Conservation (phyloP, 2,113 vertebrate genomes). For the Barbus barbus region DNA sequence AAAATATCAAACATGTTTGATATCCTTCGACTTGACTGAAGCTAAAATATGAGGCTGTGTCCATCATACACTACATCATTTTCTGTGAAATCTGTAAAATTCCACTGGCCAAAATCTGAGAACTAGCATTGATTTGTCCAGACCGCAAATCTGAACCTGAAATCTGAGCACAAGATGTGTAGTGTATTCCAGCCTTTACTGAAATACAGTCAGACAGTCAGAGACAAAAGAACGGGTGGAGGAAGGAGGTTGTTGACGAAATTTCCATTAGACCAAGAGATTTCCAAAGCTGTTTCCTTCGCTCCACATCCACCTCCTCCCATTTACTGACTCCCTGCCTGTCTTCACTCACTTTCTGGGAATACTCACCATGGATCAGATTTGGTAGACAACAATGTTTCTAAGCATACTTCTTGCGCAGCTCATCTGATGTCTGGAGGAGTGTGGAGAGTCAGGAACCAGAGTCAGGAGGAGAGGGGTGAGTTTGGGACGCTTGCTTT, state of each 20-base stretch:
- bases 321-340: not conserved
- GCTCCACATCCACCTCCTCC: conserved; percentile 24
- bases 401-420: conserved; percentile 10
- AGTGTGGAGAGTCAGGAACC: conserved; percentile 1
- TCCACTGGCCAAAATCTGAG: no score
- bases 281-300: conserved; percentile 51
- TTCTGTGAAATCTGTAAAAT: not conserved
- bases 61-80: not conserved
- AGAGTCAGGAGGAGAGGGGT: conserved; percentile 1
- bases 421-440: conserved; percentile 14
- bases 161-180: not conserved
- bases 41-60: not conserved
- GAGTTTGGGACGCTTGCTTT: conserved; percentile 36
- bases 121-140: not conserved
- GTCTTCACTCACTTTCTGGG: conserved; percentile 16
- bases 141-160: not conserved
- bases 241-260: conserved; percentile 45
- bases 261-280: conserved; percentile 46
- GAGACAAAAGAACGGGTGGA: conserved; percentile 5
- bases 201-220: not conserved
- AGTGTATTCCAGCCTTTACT: not conserved
- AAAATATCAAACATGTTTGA: no score
- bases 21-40: not conserved
- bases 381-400: conserved; percentile 13
- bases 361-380: not conserved